phyloP scores from a whole-genome alignment of 2,797 vertebrate species.

The Ptychadena robeensis region DNA sequence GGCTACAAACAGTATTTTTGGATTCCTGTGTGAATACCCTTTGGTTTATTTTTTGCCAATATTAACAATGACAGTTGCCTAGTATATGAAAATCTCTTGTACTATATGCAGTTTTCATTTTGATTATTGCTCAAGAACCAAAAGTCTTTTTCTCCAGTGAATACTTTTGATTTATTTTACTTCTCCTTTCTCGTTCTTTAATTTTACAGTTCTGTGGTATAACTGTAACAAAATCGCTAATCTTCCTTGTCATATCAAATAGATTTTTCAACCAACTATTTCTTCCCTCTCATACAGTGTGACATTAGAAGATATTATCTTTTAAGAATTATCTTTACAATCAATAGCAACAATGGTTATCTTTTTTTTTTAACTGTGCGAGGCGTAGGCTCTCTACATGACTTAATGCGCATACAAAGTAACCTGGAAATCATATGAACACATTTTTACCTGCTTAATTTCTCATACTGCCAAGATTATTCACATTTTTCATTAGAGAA shows the following conservation, averaged over 20 bases:
- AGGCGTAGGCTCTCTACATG: not conserved
- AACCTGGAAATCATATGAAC: conserved; percentile 14
- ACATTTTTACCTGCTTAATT: conserved; percentile 37
- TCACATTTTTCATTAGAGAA: conserved; percentile 46
- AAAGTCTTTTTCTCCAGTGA: conserved; percentile 13
- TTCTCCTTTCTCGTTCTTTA: conserved; percentile 26
- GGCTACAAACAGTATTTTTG: not conserved
- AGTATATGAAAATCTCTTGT: conserved; percentile 2
- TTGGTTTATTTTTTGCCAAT: not conserved
- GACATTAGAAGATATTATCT: conserved; percentile 29
- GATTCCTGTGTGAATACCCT: not conserved
- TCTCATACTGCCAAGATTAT: conserved; percentile 33
- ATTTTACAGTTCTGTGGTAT: conserved; percentile 37
- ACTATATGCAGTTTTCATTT: conserved; percentile 32
- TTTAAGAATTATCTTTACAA: conserved; percentile 21
- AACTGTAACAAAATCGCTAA: conserved; percentile 48
- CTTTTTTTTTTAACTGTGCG: not conserved
- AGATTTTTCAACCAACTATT: conserved; percentile 18
- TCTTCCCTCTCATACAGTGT: conserved; percentile 24
- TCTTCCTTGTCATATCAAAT: conserved; percentile 41
- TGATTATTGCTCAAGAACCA: conserved; percentile 34
- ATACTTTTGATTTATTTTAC: conserved; percentile 46
- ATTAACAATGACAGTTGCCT: not conserved
- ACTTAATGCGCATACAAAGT: conserved; percentile 26
- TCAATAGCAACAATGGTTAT: conserved; percentile 31